phyloP scores from a whole-genome alignment of 2,113 vertebrate species.

The Hippocampus guttulatus region DNA sequence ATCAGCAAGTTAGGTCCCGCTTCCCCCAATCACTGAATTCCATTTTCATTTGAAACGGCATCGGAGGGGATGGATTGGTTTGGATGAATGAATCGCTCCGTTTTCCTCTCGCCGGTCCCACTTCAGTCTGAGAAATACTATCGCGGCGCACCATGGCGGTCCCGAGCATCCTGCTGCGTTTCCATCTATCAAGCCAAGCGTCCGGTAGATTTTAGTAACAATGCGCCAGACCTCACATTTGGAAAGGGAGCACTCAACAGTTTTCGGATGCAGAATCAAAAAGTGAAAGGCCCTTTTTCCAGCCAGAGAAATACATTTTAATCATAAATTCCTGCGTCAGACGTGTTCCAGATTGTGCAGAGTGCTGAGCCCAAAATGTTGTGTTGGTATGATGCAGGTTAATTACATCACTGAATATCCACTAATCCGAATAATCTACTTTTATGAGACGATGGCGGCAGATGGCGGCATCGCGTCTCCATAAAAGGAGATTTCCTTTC shows the following conservation, averaged over 20 bases:
- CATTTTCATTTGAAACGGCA: slow-evolving; percentile 27
- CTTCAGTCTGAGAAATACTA: slow-evolving; percentile 9
- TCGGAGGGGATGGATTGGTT: slow-evolving; percentile 3
- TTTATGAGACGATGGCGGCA: slow-evolving; percentile 31
- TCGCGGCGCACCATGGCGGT: not conserved
- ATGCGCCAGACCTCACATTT: not conserved
- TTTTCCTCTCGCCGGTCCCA: slow-evolving; percentile 9
- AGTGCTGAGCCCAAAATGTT: slow-evolving; percentile 20
- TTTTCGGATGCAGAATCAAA: not conserved
- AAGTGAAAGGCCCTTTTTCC: not conserved
- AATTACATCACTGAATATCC: slow-evolving; percentile 34
- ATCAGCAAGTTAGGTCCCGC: slow-evolving; percentile 24
- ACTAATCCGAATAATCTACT: slow-evolving; percentile 56
- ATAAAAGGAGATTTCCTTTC: slow-evolving; percentile 4
- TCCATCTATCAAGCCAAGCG: slow-evolving; percentile 3
- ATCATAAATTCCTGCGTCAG: slow-evolving; percentile 19
- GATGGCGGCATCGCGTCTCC: slow-evolving; percentile 34
- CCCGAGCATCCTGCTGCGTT: slow-evolving; percentile 8
- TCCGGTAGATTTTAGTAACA: not conserved
- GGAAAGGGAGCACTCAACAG: not conserved
- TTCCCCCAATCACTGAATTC: slow-evolving; percentile 17
- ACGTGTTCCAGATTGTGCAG: slow-evolving; percentile 16
- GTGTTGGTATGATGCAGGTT: slow-evolving; percentile 22
- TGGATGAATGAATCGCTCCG: slow-evolving; percentile 21
- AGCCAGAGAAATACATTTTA: not conserved